phyloP scores from a whole-genome alignment of 2,888 invertebrate species.

The Folsomia candida region DNA sequence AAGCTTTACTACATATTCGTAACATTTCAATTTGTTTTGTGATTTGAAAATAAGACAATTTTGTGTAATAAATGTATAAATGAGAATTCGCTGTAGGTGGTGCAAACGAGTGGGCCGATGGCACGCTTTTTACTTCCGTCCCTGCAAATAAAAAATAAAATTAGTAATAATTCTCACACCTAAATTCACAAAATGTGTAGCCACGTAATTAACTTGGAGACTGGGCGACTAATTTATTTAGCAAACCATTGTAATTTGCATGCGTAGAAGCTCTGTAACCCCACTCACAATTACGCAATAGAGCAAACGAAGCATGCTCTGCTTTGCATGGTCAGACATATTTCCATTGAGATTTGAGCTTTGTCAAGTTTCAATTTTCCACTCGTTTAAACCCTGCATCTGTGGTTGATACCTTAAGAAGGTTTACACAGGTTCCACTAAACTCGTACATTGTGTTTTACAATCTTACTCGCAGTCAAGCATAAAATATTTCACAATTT shows the following conservation, averaged over 20 bases:
- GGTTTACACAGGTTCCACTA: background rate
- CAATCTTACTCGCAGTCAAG: background rate
- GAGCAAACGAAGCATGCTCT: too few species aligned
- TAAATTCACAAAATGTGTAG: background rate
- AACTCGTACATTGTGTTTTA: background rate
- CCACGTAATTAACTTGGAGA: background rate
- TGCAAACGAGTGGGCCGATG: too few species aligned
- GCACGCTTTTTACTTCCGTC: too few species aligned
- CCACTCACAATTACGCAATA: background rate
- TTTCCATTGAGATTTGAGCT: constrained; percentile 9
- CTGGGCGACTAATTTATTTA: background rate
- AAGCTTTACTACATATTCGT: too few species aligned
- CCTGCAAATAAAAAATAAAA: background rate
- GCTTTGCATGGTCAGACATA: too few species aligned
- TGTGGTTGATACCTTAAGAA: background rate
- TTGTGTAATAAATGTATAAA: too few species aligned
- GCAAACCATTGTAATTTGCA: background rate
- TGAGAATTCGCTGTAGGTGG: too few species aligned
- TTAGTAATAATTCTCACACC: background rate
- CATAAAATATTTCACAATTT: background rate
- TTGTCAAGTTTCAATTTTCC: constrained; percentile 11
- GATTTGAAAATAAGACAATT: too few species aligned
- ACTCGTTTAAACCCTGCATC: background rate
- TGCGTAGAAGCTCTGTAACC: background rate
- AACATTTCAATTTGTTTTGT: too few species aligned